Evolutionary conservation across 2,797 vertebrate genomes (phyloP).

Genomic region (Huso huso): DNA sequence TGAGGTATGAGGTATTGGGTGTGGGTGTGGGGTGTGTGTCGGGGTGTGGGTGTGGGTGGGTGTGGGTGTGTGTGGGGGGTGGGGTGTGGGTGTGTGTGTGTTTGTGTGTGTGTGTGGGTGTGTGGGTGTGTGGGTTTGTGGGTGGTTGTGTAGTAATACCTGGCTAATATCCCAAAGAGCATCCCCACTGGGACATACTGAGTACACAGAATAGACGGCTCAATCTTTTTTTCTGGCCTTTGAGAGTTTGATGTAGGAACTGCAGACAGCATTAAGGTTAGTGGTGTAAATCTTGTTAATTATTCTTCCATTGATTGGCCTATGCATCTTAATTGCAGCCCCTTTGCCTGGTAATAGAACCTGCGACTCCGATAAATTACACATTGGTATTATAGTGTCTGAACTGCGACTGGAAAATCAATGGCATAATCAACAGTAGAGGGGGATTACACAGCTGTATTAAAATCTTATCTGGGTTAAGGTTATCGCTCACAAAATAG

Average conservation of each 20-base stretch:
- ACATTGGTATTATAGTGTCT: conserved; percentile 58
- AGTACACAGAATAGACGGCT: neutral
- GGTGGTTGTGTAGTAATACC: no score
- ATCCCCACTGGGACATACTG: no score
- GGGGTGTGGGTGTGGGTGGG: no score
- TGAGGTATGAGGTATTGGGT: no score
- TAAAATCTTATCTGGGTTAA: conserved; percentile 54
- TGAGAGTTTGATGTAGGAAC: neutral
- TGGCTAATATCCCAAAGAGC: no score
- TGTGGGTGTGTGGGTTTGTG: no score
- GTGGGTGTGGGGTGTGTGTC: no score
- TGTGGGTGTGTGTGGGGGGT: no score
- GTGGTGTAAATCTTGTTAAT: conserved; percentile 55
- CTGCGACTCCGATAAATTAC: conserved; percentile 59
- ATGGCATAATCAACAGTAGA: conserved; percentile 62
- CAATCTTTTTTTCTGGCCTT: neutral
- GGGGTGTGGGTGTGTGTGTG: no score
- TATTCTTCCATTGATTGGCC: conserved; percentile 59
- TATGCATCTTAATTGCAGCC: conserved; percentile 61
- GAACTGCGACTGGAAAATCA: conserved; percentile 50
- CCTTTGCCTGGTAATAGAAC: conserved; percentile 60
- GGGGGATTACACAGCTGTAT: conserved; percentile 53
- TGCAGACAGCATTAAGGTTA: conserved; percentile 14
- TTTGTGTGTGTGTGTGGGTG: no score
- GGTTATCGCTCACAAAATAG: neutral